phyloP scores from a whole-genome alignment of 2,888 invertebrate species.

The Cephus spinipes region DNA sequence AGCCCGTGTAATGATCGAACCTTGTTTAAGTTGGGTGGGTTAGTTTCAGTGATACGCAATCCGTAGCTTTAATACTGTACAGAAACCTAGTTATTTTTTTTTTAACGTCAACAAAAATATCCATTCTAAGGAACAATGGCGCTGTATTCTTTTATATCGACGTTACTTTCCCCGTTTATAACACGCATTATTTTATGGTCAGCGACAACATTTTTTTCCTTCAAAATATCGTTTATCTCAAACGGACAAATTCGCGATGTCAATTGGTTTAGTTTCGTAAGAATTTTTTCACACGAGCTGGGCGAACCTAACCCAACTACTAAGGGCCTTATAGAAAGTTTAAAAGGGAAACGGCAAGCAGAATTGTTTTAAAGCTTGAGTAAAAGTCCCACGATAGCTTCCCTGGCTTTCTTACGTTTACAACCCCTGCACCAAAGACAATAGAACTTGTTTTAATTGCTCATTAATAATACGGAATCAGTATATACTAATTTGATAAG shows the following conservation, averaged over 20 bases:
- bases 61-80: conserved; percentile 13
- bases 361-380: background rate
- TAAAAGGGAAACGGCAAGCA: background rate
- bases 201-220: background rate
- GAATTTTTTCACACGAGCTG: background rate
- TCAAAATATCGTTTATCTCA: background rate
- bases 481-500: background rate
- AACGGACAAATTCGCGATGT: background rate
- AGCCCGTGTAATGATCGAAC: conserved; percentile 41
- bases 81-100: background rate
- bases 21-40: conserved; percentile 27
- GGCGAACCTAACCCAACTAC: background rate
- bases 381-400: background rate
- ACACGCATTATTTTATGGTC: background rate
- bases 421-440: background rate
- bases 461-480: background rate
- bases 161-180: background rate
- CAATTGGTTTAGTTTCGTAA: background rate
- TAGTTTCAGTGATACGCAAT: conserved; percentile 38
- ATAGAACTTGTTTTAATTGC: background rate
- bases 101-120: background rate
- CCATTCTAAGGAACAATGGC: background rate
- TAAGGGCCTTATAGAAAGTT: background rate
- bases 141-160: background rate
- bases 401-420: background rate